Evolutionary conservation across 2,113 vertebrate genomes (phyloP).

Genomic region (Cottus gobio): DNA sequence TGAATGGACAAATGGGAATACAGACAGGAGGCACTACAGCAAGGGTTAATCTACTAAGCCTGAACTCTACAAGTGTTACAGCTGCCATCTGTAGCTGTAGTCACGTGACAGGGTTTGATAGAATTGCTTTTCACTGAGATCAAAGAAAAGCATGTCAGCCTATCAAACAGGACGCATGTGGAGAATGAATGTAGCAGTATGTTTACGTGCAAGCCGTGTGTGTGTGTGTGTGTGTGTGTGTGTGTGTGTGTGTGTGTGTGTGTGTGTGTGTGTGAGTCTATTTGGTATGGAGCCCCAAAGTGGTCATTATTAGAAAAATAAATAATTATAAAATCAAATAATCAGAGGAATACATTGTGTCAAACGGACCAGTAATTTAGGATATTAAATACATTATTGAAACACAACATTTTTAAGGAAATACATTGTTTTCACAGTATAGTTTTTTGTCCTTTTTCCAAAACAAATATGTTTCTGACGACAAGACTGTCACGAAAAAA

Average conservation of each 20-base stretch:
- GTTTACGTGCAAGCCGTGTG: conserved; percentile 47
- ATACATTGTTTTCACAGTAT: not conserved
- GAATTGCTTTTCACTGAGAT: conserved; percentile 69
- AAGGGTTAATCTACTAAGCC: conserved; percentile 50
- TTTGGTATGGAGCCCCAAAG: conserved; percentile 7
- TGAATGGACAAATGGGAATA: conserved; percentile 71
- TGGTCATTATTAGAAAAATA: not conserved
- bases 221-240: conserved; percentile 13
- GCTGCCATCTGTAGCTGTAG: conserved; percentile 52
- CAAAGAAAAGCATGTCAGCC: conserved; percentile 69
- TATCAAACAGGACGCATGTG: conserved; percentile 73
- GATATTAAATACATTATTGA: not conserved
- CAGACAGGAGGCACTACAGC: conserved; percentile 73
- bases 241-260: conserved; percentile 11
- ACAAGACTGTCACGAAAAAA: not conserved
- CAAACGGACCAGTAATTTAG: not conserved
- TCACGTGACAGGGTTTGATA: conserved; percentile 69
- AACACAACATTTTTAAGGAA: not conserved
- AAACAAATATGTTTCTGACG: too few relatives aligned
- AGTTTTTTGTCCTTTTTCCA: not conserved
- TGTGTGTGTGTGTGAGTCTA: conserved; percentile 1
- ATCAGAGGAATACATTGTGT: not conserved
- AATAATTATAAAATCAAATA: not conserved
- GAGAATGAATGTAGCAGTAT: conserved; percentile 55
- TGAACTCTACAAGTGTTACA: conserved; percentile 47